Conservation (phyloP, 1,140 invertebrate species). For the Drosophila melanogaster region Release_6_plus_ISO1_MT NT_033777.3:14031501-14032000, state of each 20-base stretch:
- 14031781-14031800: constrained; percentile 66
- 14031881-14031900: constrained; percentile 53
- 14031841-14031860: constrained; percentile 42
- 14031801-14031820: constrained; percentile 32
- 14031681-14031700: constrained; percentile 25
- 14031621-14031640: constrained; percentile 22
- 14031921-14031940: constrained; percentile 18
- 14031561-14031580: constrained; percentile 47
- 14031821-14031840: constrained; percentile 24
- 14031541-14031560: constrained; percentile 4
- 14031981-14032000: constrained; percentile 68
- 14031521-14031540: neutral
- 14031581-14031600: constrained; percentile 51
- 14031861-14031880: constrained; percentile 37
- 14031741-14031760: constrained; percentile 73
- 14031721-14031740: constrained; percentile 65
- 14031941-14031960: constrained; percentile 24
- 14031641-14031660: constrained; percentile 3
- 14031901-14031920: constrained; percentile 51
- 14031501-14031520: constrained; percentile 43
- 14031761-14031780: constrained; percentile 81
- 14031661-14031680: constrained; percentile 9
- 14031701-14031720: constrained; percentile 62
- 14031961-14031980: constrained; percentile 57
- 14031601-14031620: constrained; percentile 50